phyloP scores from a whole-genome alignment of 1,140 invertebrate species.

The Pachypeltis micranthus region DNA sequence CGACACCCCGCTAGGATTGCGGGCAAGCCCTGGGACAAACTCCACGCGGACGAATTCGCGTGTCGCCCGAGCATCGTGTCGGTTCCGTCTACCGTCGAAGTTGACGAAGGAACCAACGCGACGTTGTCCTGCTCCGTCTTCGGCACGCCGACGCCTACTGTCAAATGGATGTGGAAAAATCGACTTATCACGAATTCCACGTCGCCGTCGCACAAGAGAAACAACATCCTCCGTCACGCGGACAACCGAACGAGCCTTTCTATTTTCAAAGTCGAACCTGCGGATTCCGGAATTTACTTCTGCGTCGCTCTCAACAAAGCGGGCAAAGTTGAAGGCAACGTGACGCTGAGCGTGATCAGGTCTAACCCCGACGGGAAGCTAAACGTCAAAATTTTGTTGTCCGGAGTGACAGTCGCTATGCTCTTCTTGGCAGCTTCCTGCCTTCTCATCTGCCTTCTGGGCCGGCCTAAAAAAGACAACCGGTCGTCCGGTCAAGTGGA shows the following conservation, averaged over 20 bases:
- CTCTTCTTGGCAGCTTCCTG: constrained; percentile 44
- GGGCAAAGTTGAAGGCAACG: constrained; percentile 53
- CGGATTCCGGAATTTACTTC: constrained; percentile 58
- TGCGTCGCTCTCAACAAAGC: constrained; percentile 63
- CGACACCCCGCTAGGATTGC: constrained; percentile 45
- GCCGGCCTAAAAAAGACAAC: constrained; percentile 31
- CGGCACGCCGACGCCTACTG: constrained; percentile 52
- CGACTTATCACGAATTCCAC: constrained; percentile 39
- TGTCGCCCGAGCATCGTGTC: constrained; percentile 28
- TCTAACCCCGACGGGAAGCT: constrained; percentile 35
- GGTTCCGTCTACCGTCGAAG: constrained; percentile 39
- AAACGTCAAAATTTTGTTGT: constrained; percentile 41
- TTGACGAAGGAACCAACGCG: constrained; percentile 54
- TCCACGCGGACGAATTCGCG: constrained; percentile 56
- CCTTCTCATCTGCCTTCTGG: constrained; percentile 44
- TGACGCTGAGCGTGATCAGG: constrained; percentile 51
- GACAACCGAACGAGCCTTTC: constrained; percentile 51
- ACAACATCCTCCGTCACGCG: constrained; percentile 21
- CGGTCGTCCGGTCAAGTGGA: constrained; percentile 35
- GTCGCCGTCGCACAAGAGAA: constrained; percentile 28
- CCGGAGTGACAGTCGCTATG: constrained; percentile 44
- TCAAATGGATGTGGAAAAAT: constrained; percentile 43
- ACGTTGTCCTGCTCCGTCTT: constrained; percentile 57
- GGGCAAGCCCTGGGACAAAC: constrained; percentile 54
- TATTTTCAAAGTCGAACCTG: constrained; percentile 51